phyloP scores from a whole-genome alignment of 2,888 invertebrate species.

The Ptychoptera contaminata region DNA sequence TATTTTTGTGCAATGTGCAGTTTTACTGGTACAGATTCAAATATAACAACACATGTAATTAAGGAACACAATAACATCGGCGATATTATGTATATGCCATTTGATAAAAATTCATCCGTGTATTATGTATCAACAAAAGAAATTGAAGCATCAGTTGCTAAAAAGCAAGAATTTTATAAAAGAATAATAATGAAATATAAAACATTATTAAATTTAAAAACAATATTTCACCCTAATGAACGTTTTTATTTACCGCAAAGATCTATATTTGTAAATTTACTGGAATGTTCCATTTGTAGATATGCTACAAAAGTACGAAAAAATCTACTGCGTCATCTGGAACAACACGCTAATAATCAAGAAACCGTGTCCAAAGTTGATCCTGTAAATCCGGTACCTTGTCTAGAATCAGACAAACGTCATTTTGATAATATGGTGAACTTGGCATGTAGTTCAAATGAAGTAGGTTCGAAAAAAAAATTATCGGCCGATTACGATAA shows the following conservation, averaged over 20 bases:
- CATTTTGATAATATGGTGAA: constrained; percentile 80
- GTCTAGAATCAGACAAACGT: constrained; percentile 56
- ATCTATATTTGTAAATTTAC: constrained; percentile 42
- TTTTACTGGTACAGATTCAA: too few relatives aligned
- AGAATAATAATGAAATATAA: constrained; percentile 12
- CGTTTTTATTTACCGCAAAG: constrained; percentile 45
- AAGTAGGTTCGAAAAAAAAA: constrained; percentile 17
- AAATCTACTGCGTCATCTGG: constrained; percentile 56
- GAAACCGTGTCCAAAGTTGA: constrained; percentile 45
- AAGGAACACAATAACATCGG: too few relatives aligned
- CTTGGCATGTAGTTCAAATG: constrained; percentile 51
- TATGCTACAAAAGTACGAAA: constrained; percentile 53
- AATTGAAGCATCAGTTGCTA: too few relatives aligned
- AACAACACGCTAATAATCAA: constrained; percentile 43
- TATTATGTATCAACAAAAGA: too few relatives aligned
- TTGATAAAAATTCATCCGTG: too few relatives aligned
- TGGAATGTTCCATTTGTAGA: constrained; percentile 49
- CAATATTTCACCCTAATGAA: constrained; percentile 41
- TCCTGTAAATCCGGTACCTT: constrained; percentile 70
- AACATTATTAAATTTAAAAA: constrained; percentile 14
- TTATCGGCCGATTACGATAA: constrained; percentile 12
- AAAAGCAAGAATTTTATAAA: too few relatives aligned
- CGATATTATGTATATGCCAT: too few relatives aligned
- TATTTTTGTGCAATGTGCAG: too few relatives aligned
- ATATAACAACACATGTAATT: too few relatives aligned